A percentile compares a stretch with the other conserved stretches of the same genome.
phyloP scores from a whole-genome alignment of 2,888 invertebrate genomes.

The Cordilura impudica region DNA sequence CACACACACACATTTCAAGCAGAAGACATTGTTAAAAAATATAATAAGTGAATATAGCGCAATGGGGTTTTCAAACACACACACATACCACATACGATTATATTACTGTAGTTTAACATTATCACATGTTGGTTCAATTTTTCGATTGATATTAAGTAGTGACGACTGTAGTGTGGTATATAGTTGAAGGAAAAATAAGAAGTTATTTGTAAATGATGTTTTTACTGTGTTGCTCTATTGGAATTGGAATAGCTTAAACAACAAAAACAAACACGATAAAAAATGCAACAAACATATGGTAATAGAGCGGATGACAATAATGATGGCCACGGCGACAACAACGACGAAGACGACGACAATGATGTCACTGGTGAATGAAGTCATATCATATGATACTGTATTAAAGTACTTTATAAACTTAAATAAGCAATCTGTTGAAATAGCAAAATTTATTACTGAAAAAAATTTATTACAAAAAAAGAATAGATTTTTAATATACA shows the following conservation, averaged over 20 bases:
- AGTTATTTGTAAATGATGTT: not conserved
- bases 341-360: not conserved
- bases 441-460: no score
- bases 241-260: not conserved
- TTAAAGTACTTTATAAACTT: not conserved
- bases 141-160: not conserved
- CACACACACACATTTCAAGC: conserved; percentile 18
- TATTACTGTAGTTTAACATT: not conserved
- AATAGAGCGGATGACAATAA: not conserved
- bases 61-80: conserved; percentile 9
- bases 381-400: not conserved
- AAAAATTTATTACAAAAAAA: no score
- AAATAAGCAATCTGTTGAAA: no score
- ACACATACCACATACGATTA: not conserved
- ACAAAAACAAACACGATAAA: not conserved
- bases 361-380: not conserved
- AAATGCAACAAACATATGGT: not conserved
- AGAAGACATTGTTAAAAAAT: conserved; percentile 34
- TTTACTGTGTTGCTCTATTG: not conserved
- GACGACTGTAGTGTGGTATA: not conserved
- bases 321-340: not conserved
- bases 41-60: conserved; percentile 41
- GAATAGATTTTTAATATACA: no score
- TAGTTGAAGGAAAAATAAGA: not conserved
- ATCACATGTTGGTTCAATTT: not conserved